Evolutionary conservation across 2,888 invertebrate genomes (phyloP), one percentile per base, ranked within the genome.

Genomic region (Himalopsyche tibetana): DNA sequence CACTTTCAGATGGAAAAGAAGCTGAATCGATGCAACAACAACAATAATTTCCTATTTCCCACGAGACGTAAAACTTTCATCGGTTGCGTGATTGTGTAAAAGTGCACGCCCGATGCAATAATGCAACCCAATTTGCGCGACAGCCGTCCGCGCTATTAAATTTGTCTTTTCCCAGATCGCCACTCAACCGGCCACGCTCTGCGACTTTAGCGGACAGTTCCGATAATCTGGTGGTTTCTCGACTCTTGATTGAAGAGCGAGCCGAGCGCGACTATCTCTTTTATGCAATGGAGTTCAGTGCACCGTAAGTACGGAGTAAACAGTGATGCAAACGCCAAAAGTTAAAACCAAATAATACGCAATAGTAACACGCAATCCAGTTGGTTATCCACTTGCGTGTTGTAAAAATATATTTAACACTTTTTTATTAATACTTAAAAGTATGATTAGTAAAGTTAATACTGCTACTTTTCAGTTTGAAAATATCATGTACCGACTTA

Each of bases 11-110:
- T 28, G 4, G 28, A 69, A 56, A 69, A 69, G 69, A 69, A 69
- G 28, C 15, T 38, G 38, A 40, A 63, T 40, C 36, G 85, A 85
- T 74, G 85, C 63, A 74, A 42, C 80, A 80, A 55, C 17, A 55
- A 55, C 5, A 55, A 5, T 19, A 9, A 51, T 51, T 56, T 85
- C 83, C 83, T 83, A 79, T 79, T 87, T 87, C 87, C 87, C 85
- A 87, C 87, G 87, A 80, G 63, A 81, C 83, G 83, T 84, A 80
- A 69, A 51, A 87, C 87, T 85, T 87, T 85, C 87, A 86, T 86
- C 86, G 84, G 80, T 86, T 84, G 87, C 85, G 82, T 83, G 85
- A 87, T 87, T 87, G 81, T 80, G 82, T n/a, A 80, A 84, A 84
- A 80, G 82, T 84, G 81, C 82, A 82, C 82, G 42, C 83, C 80